Conservation (phyloP, 2,888 invertebrate genomes). For the Cephalotes varians region DNA sequence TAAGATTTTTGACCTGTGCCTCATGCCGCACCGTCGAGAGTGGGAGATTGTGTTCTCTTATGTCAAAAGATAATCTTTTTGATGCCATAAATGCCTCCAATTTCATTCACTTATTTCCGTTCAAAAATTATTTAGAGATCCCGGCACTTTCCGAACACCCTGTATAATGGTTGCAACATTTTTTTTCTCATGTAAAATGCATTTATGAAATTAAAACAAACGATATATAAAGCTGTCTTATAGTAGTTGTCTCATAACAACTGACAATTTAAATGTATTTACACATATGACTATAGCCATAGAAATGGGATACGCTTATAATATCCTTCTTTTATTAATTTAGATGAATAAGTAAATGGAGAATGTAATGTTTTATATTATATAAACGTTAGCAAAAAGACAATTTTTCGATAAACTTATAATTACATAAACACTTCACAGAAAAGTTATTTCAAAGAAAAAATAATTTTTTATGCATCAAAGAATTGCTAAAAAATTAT, state of each 20-base stretch:
- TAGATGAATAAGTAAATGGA: neutral
- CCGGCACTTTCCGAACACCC: no score
- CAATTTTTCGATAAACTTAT: neutral
- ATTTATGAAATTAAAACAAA: conserved; percentile 5
- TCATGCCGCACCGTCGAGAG: no score
- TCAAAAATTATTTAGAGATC: no score
- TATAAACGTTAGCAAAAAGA: neutral
- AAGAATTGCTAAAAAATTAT: conserved; percentile 28
- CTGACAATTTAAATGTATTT: conserved; percentile 23
- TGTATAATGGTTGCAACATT: neutral
- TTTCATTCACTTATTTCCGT: no score
- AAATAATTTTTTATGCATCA: neutral
- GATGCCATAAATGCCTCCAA: no score
- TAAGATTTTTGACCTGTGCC: no score
- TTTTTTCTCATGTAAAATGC: conserved; percentile 10
- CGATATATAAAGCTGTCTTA: conserved; percentile 16
- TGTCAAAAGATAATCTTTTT: no score
- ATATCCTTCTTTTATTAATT: neutral
- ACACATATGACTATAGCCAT: conserved; percentile 14
- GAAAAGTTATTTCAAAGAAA: conserved; percentile 3
- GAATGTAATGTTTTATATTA: neutral
- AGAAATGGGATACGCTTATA: conserved; percentile 5
- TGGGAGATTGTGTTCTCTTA: no score
- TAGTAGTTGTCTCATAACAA: conserved; percentile 1
- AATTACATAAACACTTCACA: conserved; percentile 7